These are phyloP conservation scores for Tyria jacobaeae DNA, from an alignment of 2,888 invertebrate genomes.

Conservation along the genomic window DNA sequence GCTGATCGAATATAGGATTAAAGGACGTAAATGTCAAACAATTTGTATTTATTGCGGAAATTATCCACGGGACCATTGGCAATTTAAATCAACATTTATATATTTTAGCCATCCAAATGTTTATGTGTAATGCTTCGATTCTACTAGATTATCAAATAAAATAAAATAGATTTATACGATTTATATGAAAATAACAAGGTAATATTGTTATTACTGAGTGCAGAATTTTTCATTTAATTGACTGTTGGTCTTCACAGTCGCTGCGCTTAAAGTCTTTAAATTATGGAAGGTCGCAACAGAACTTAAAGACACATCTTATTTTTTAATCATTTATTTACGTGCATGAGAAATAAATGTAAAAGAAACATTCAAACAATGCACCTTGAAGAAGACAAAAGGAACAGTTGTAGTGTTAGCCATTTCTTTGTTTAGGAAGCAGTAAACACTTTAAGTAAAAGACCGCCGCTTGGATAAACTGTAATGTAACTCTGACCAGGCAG, in stretches of 20 bases:
- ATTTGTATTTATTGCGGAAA: constrained; percentile 68
- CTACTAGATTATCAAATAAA: constrained; percentile 40
- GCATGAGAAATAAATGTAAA: neutral
- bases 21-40: constrained; percentile 54
- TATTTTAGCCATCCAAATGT: constrained; percentile 44
- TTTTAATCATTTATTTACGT: neutral
- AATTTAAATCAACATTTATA: constrained; percentile 53
- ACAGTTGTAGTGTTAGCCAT: too few relatives aligned
- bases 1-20: constrained; percentile 66
- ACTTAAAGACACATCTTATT: constrained; percentile 7
- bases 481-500: too few relatives aligned
- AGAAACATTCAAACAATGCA: too few relatives aligned
- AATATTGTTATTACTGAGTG: constrained; percentile 14
- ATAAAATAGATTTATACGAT: constrained; percentile 10
- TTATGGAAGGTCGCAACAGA: constrained; percentile 28
- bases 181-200: constrained; percentile 5
- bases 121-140: constrained; percentile 37
- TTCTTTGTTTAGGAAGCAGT: too few relatives aligned
- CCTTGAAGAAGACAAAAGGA: neutral
- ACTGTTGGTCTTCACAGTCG: constrained; percentile 25
- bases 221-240: constrained; percentile 34
- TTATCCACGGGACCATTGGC: constrained; percentile 44
- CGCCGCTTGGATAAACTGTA: too few relatives aligned
- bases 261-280: constrained; percentile 13
- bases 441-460: too few relatives aligned